Evolutionary conservation across 2,888 invertebrate genomes (phyloP), one percentile per base, ranked within the genome.

Genomic region (Eustalomyia histrio): DNA sequence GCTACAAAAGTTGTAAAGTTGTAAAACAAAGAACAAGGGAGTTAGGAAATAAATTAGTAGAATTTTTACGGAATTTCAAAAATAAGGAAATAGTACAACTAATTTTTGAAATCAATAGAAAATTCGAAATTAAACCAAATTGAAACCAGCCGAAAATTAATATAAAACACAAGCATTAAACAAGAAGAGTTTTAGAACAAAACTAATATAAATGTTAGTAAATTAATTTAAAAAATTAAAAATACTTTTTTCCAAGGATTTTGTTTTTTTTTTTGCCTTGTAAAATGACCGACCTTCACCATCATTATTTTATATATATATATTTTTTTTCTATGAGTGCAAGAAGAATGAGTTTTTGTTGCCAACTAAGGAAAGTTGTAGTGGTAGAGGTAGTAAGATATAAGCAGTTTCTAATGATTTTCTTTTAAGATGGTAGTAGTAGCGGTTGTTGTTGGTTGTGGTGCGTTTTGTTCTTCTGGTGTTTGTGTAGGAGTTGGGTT

Each of bases 1-100:
- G 92, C 91, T 92, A 89, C 86, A 87, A 84, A 68, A 73, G 67
- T 73, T 60, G 79, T 79, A 83, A 79, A 61, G 58, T 69, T 60
- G 69, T 71, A 83, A 84, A 83, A 82, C 83, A 80, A 6, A 82
- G 79, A 80, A 72, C 55, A 65, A 80, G 76, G 69, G 68, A 55
- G 71, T 80, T 72, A 80, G 81, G 83, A 80, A 85, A 82, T 79
- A 82, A 86, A 88, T 89, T 89, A 88, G 89, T 88, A 85, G 84
- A 84, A n/a, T 74, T 57, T 39, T 52, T 47, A 12, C 6, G 29
- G 57, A 33, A 33, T 50, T 50, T 39, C 12, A 83, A 84, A 84
- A 24, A 3, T 6, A 67, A 68, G 24, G 73, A 63, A 60, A 79
- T 69, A n/a, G n/a, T n/a, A 84, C 82, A 80, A 83, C 67, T 76